phyloP scores from a whole-genome alignment of 2,797 vertebrate genomes.

The Orestias chungarensis region DNA sequence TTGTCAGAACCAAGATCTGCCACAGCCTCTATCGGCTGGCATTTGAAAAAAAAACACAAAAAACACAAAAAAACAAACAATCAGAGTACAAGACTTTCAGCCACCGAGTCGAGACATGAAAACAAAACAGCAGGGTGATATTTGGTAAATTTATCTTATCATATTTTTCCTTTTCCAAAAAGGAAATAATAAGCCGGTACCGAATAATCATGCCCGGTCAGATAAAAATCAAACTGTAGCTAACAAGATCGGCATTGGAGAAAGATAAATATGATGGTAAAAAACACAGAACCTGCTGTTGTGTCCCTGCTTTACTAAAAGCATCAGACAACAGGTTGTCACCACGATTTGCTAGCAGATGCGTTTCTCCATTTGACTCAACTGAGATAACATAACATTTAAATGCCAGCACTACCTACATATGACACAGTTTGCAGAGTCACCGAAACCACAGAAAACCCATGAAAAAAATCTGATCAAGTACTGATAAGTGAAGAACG shows the following conservation, averaged over 20 bases:
- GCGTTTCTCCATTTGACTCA: constrained; percentile 27
- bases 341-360: not conserved
- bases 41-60: no score
- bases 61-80: no score
- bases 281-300: not conserved
- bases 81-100: constrained; percentile 37
- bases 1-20: constrained; percentile 14
- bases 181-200: not conserved
- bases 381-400: constrained; percentile 35
- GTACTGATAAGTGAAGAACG: not conserved
- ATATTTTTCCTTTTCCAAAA: not conserved
- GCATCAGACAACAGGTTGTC: constrained; percentile 10
- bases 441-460: constrained; percentile 14
- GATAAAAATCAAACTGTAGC: not conserved
- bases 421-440: constrained; percentile 11
- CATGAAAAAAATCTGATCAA: constrained; percentile 9
- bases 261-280: not conserved
- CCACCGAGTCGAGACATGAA: constrained; percentile 37
- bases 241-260: not conserved
- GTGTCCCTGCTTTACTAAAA: constrained; percentile 19
- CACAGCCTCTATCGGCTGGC: constrained; percentile 9
- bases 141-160: constrained; percentile 12
- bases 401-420: constrained; percentile 15
- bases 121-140: constrained; percentile 19
- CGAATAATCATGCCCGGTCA: not conserved